Percentiles rank a stretch among this genome's conserved stretches.
phyloP scores from a whole-genome alignment of 1,140 invertebrate species.

The Tetramorium parvispinum region DNA sequence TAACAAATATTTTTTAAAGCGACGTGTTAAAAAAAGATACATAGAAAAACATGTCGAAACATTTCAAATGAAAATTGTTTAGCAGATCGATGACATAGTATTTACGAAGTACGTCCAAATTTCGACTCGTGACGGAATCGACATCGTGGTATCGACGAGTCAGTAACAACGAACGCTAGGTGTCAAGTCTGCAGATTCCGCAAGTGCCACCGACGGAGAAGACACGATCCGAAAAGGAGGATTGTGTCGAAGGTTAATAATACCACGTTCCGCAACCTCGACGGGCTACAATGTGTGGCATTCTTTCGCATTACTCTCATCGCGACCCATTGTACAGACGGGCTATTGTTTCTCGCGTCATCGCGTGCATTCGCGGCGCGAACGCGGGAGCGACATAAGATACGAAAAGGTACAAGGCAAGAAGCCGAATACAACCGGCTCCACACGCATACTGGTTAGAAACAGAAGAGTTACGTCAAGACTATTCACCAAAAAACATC shows the following conservation, averaged over 20 bases:
- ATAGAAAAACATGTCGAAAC: background rate
- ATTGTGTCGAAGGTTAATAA: constrained; percentile 79
- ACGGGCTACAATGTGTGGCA: constrained; percentile 72
- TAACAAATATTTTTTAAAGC: background rate
- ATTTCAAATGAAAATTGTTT: background rate
- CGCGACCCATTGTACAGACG: constrained; percentile 74
- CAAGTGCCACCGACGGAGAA: constrained; percentile 49
- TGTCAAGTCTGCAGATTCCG: constrained; percentile 42
- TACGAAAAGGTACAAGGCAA: constrained; percentile 28
- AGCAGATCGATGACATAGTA: background rate
- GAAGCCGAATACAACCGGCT: constrained; percentile 49
- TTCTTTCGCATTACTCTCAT: constrained; percentile 78
- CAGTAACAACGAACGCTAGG: constrained; percentile 17
- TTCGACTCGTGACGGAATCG: background rate
- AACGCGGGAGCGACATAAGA: constrained; percentile 15
- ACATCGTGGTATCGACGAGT: constrained; percentile 12
- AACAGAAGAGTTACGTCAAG: constrained; percentile 74
- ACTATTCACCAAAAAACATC: constrained; percentile 66
- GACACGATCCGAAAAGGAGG: constrained; percentile 67
- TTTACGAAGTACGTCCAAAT: constrained; percentile 3
- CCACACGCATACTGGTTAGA: constrained; percentile 56
- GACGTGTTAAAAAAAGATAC: background rate
- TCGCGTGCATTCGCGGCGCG: constrained; percentile 70
- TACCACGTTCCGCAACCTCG: constrained; percentile 69
- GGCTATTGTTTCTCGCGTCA: constrained; percentile 76